Conservation (phyloP, 1,140 invertebrate genomes). For the Euwallacea similis region DNA sequence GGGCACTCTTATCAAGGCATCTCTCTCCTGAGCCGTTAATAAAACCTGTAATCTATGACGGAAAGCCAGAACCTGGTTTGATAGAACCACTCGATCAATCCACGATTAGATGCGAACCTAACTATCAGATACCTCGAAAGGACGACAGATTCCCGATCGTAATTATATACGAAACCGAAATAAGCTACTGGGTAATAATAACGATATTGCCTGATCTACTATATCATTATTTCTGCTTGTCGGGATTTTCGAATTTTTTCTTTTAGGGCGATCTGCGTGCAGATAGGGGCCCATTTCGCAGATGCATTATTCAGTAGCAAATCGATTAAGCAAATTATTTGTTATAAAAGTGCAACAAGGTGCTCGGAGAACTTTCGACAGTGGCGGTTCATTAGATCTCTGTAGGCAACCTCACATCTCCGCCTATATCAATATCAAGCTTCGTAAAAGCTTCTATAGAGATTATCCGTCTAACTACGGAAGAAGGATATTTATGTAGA, state of each 20-base stretch:
- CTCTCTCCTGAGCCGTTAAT: no score
- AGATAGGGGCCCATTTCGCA: constrained; percentile 27
- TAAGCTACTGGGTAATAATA: constrained; percentile 34
- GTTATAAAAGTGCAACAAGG: constrained; percentile 35
- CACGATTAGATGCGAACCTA: constrained; percentile 24
- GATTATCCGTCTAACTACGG: no score
- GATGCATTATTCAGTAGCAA: constrained; percentile 41
- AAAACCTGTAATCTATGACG: background rate
- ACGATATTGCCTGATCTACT: constrained; percentile 31
- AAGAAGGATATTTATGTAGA: no score
- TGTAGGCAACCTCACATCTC: no score
- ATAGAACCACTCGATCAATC: constrained; percentile 2
- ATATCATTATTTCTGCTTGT: constrained; percentile 35
- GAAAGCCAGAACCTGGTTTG: background rate
- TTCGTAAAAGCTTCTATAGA: no score
- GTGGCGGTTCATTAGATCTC: background rate
- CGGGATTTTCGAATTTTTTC: constrained; percentile 27
- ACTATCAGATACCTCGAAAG: constrained; percentile 17
- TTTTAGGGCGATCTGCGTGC: constrained; percentile 30
- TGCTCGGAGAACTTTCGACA: background rate
- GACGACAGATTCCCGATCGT: constrained; percentile 25
- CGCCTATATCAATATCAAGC: no score
- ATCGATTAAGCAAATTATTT: constrained; percentile 41
- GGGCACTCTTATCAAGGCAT: no score
- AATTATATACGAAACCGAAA: constrained; percentile 34